Conservation (phyloP, 2,888 invertebrate genomes). For the Halictus quadricinctus region DNA sequence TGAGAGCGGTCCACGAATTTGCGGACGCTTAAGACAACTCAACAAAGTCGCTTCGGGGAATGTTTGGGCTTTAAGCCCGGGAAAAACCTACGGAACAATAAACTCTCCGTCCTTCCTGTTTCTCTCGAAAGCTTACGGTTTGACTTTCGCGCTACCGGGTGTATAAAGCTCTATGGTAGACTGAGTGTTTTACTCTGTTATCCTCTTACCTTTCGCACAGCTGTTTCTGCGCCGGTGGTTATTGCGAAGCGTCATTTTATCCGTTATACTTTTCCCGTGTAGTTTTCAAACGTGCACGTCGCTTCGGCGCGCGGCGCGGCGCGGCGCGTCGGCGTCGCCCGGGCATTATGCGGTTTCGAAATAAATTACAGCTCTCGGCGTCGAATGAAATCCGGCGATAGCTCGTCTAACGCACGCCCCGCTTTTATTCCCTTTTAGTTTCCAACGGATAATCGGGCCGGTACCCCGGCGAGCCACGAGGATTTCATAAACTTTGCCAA, state of each 20-base stretch:
- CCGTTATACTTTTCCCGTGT: constrained; percentile 28
- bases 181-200: constrained; percentile 74
- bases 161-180: constrained; percentile 56
- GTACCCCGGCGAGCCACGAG: background rate
- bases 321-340: background rate
- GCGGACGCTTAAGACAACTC: constrained; percentile 52
- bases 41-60: constrained; percentile 38
- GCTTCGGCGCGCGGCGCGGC: background rate
- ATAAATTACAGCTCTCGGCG: background rate
- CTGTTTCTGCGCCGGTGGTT: constrained; percentile 53
- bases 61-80: constrained; percentile 54
- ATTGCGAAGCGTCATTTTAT: constrained; percentile 49
- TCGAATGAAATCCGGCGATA: background rate
- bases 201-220: constrained; percentile 69
- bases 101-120: constrained; percentile 57
- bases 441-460: constrained; percentile 13
- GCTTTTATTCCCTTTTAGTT: background rate
- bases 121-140: constrained; percentile 66
- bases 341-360: constrained; percentile 3
- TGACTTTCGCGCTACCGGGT: constrained; percentile 59
- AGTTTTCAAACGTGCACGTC: constrained; percentile 18
- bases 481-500: constrained; percentile 20
- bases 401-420: background rate
- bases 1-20: constrained; percentile 37
- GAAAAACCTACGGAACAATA: constrained; percentile 61